Conservation (phyloP, 2,888 invertebrate genomes). For the Aspidiotus rigidus region DNA sequence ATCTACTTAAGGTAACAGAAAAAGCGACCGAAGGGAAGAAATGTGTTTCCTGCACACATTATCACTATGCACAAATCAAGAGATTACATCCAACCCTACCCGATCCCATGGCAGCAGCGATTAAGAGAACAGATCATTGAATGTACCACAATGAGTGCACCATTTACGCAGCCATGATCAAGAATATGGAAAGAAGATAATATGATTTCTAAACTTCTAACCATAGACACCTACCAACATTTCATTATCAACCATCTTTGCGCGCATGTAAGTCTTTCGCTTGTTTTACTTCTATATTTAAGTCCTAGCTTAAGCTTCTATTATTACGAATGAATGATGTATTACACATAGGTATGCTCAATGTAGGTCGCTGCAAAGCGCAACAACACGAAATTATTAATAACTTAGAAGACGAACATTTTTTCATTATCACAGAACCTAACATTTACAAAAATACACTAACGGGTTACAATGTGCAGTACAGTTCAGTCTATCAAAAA, state of each 20-base stretch:
- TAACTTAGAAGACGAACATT: neutral
- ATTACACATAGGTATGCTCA: no score
- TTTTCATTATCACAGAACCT: neutral
- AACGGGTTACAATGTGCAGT: neutral
- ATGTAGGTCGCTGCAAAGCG: neutral
- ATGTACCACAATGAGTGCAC: neutral
- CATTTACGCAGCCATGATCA: neutral
- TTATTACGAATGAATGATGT: no score
- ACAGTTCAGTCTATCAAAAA: neutral
- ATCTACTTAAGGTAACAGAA: neutral
- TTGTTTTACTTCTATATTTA: no score
- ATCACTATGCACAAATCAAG: neutral
- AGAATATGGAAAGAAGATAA: neutral
- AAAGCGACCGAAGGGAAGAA: neutral
- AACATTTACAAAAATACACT: neutral
- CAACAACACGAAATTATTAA: neutral
- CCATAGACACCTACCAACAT: neutral
- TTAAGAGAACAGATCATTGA: neutral
- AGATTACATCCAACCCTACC: neutral
- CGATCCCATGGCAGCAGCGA: neutral
- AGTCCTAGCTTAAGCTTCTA: no score
- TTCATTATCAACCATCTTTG: neutral
- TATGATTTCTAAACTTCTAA: neutral
- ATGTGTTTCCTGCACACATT: neutral
- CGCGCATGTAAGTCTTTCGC: no score